Base-by-base conservation (phyloP, 2,888 invertebrate genomes). In the Hedychridium roseum region DNA sequence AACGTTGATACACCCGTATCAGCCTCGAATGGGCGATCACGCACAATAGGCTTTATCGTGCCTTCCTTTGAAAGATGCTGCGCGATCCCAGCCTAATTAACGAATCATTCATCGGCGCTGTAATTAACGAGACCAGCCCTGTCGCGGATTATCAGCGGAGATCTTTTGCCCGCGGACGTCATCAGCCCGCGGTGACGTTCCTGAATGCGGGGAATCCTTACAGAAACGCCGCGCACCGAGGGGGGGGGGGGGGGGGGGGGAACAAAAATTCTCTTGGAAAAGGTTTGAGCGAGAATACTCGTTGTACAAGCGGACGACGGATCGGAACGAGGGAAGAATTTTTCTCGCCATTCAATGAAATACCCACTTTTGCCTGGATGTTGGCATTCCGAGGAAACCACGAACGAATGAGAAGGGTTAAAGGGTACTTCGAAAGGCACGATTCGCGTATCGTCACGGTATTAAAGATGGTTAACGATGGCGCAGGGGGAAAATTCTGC, bases 51-150 rank as follows among this genome's bases (percentile, higher is more conserved):
- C 73, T 73, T 71, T 73, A 74, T 70, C 68, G 68, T 65, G 59
- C 60, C 61, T 66, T 69, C 64, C 70, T 70, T 71, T 74, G 65
- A 71, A 70, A 66, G 52, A 59, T 58, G 52, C 52, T 56, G 63
- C 64, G 59, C 64, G 67, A 71, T 73, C 61, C 68, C 62, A 70
- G 66, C 70, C 74, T 76, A 76, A 76, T 76, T 76, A 75, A 75
- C 73, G 69, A 73, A 72, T 73, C 71, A 74, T 71, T 74, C 72
- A 71, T 70, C 65, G 66, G 51, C 50, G 56, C 62, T 66, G 70
- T 73, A 72, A 73, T 73, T 73, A 72, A 71, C 67, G 69, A 68
- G 65, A 56, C 63, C 51, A 62, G 62, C 64, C 49, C 54, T 60
- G 59, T 64, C 55, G 50, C 50, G 55, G 65, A 67, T 68, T 71